Evolutionary conservation across 2,888 invertebrate genomes (phyloP), one percentile per base, ranked within the genome.

Genomic region (Steromphala cineraria): DNA sequence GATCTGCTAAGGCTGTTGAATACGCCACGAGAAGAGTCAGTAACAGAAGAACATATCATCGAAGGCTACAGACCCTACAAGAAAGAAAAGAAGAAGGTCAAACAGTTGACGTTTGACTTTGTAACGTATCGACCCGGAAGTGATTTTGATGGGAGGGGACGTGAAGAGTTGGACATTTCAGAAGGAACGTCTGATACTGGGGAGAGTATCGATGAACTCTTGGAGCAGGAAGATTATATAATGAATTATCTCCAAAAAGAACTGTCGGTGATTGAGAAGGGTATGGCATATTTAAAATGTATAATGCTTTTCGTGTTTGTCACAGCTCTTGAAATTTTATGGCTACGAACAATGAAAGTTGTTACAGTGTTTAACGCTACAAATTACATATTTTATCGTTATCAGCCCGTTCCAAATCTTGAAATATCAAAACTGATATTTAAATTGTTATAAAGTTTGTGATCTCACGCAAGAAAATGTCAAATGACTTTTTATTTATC

Each of bases 191-290:
- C 46, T 8, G 46, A 46, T 13, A 46, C 46, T 5, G 8, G 78
- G 86, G 86, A 36, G 81, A 79, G 46, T 81, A 55, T 81, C 82
- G 77, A 75, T 19, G 71, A 53, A n/a, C 56, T 56, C 28, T 46
- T 82, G 78, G 46, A 67, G 62, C 85, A 82, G 2, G 86, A 86
- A 31, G 80, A 87, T 53, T 85, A 89, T 62, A 84, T 87, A 0
- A 84, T 86, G 21, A 82, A 86, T 8, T 91, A 90, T 81, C 80
- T 91, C 7, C 86, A 89, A 13, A 88, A 87, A 55, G 88, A 89
- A 76, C 83, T 92, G 4, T 87, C 87, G 55, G 83, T 87, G 7
- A 90, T 92, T 67, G 90, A 90, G 71, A 84, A 87, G 75, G 88
- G 92, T 91, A 87, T 82, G 84, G 80, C n/a, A n/a, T 40, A 71